Percentiles rank a stretch among this genome's conserved stretches.
phyloP scores from a whole-genome alignment of 2,113 vertebrate genomes.

The Melanocharis versteri region DNA sequence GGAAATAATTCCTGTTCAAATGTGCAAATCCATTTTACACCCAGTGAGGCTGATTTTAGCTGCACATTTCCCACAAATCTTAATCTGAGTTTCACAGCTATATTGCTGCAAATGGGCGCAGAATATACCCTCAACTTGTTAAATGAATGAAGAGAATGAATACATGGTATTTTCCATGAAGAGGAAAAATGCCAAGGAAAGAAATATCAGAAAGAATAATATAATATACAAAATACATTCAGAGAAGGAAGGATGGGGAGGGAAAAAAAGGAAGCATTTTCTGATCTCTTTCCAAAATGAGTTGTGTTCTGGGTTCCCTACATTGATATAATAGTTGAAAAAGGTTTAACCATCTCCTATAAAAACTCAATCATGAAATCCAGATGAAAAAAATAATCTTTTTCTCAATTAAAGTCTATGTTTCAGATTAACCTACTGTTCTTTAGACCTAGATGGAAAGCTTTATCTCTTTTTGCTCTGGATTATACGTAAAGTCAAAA shows the following conservation, averaged over 20 bases:
- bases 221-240: not conserved
- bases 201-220: not conserved
- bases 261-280: not conserved
- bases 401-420: not conserved
- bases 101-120: not conserved
- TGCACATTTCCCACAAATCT: not conserved
- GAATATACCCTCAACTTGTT: not conserved
- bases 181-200: slow-evolving; percentile 1
- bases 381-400: not conserved
- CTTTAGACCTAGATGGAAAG: not conserved
- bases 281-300: not conserved
- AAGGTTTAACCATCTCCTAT: not conserved
- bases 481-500: not conserved
- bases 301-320: not conserved
- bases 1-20: slow-evolving; percentile 2
- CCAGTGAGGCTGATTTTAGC: not conserved
- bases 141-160: not conserved
- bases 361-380: not conserved
- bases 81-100: not conserved
- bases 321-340: not conserved
- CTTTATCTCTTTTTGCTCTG: not conserved
- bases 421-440: not conserved
- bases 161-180: not conserved
- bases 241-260: not conserved
- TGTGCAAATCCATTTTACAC: not conserved